phyloP scores from a whole-genome alignment of 2,888 invertebrate genomes.

The Stenichneumon culpator region DNA sequence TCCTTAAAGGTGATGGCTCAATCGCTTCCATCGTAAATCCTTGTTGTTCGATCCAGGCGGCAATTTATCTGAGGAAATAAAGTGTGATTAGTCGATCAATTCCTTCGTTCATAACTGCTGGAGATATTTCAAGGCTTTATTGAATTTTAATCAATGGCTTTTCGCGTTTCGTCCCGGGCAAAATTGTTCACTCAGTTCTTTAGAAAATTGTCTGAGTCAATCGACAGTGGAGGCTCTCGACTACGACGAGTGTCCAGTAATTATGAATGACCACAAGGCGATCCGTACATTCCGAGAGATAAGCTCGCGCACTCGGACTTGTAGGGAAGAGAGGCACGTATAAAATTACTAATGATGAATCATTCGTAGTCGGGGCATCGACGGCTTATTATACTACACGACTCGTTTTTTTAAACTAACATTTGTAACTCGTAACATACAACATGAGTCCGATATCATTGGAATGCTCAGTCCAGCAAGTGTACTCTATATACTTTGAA shows the following conservation, averaged over 20 bases:
- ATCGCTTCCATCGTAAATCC: conserved; percentile 51
- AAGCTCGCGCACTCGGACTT: conserved; percentile 51
- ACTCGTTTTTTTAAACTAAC: conserved; percentile 48
- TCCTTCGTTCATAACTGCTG: background rate
- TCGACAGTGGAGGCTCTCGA: background rate
- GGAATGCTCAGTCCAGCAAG: conserved; percentile 16
- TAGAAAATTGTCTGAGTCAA: background rate
- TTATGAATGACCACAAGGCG: conserved; percentile 53
- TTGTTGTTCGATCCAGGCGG: conserved; percentile 17
- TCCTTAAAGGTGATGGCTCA: conserved; percentile 13
- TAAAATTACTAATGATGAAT: conserved; percentile 58
- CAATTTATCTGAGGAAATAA: conserved; percentile 44
- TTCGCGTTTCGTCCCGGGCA: background rate
- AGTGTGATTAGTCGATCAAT: conserved; percentile 20
- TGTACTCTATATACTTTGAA: background rate
- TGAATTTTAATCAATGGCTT: too few relatives aligned
- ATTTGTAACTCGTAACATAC: conserved; percentile 28
- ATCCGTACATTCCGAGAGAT: conserved; percentile 54
- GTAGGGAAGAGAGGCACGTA: conserved; percentile 55
- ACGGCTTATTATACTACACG: conserved; percentile 37
- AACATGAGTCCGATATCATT: conserved; percentile 37
- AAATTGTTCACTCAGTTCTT: background rate
- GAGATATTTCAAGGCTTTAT: background rate
- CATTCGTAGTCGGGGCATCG: conserved; percentile 58
- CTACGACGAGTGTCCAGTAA: conserved; percentile 12